These are phyloP conservation scores for Heterohyrax brucei DNA, from an alignment of 2,797 vertebrate genomes.

Conservation along the genomic window DNA sequence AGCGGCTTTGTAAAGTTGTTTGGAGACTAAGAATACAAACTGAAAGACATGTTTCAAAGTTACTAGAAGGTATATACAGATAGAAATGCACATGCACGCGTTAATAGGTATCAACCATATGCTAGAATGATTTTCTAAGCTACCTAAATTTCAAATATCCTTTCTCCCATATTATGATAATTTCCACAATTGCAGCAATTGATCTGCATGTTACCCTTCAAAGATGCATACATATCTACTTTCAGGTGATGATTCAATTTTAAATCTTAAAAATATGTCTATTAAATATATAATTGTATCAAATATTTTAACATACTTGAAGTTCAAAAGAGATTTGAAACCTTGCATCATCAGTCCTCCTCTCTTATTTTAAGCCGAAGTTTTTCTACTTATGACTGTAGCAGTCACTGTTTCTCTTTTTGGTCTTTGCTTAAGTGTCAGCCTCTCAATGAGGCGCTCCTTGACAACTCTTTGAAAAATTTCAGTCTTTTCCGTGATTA, in stretches of 20 bases:
- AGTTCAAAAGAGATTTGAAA: conserved; percentile 36
- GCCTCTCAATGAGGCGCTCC: not conserved
- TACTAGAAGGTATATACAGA: not conserved
- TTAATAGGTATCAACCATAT: not conserved
- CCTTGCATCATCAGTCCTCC: not conserved
- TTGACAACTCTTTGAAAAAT: not conserved
- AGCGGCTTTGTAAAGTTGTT: not conserved
- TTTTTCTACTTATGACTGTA: not conserved
- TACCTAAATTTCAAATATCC: not conserved
- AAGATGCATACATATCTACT: not conserved
- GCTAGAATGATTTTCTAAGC: conserved; percentile 15
- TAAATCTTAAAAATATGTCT: conserved; percentile 33
- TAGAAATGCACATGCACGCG: not conserved
- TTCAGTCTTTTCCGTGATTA: not conserved
- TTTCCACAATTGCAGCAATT: not conserved
- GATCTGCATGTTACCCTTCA: conserved; percentile 28
- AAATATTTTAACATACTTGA: not conserved
- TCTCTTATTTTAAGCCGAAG: not conserved
- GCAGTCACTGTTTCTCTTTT: not conserved
- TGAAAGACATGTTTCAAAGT: not conserved
- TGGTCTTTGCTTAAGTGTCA: not conserved
- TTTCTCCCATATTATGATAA: conserved; percentile 11
- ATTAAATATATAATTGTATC: not conserved
- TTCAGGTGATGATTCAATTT: conserved; percentile 2
- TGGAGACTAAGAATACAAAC: not conserved